Evolutionary conservation across 2,797 vertebrate genomes (phyloP).

Genomic region (Eulemur coronatus): DNA sequence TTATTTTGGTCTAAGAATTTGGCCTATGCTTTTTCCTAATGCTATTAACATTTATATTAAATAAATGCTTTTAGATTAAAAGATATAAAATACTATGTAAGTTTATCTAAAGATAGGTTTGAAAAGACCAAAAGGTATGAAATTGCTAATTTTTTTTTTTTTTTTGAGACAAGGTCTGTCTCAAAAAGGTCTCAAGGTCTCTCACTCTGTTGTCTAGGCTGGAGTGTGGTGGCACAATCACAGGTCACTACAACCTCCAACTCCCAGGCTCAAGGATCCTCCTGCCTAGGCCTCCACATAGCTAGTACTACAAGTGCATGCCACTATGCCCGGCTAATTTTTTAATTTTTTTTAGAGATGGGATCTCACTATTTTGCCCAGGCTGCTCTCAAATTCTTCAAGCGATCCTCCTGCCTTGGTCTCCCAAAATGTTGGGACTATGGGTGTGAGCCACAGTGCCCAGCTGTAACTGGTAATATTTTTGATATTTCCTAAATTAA

Average conservation of each 20-base stretch:
- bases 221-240: not conserved
- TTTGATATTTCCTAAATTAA: conserved; percentile 22
- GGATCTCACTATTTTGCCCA: not conserved
- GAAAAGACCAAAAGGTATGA: not conserved
- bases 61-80: conserved; percentile 31
- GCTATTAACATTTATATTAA: not conserved
- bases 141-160: not conserved
- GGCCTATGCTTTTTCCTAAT: not conserved
- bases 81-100: not conserved
- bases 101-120: not conserved
- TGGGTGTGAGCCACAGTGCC: not conserved
- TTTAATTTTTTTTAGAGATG: not conserved
- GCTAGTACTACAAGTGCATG: not conserved
- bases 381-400: not conserved
- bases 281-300: not conserved
- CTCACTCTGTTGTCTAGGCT: not conserved
- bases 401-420: not conserved
- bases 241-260: not conserved
- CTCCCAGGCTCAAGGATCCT: not conserved
- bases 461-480: not conserved
- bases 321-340: not conserved
- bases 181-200: no score
- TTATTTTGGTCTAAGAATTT: conserved; percentile 27
- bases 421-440: not conserved
- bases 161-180: not conserved